phyloP scores from a whole-genome alignment of 2,113 vertebrate species.

The Thamnophis sirtalis region DNA sequence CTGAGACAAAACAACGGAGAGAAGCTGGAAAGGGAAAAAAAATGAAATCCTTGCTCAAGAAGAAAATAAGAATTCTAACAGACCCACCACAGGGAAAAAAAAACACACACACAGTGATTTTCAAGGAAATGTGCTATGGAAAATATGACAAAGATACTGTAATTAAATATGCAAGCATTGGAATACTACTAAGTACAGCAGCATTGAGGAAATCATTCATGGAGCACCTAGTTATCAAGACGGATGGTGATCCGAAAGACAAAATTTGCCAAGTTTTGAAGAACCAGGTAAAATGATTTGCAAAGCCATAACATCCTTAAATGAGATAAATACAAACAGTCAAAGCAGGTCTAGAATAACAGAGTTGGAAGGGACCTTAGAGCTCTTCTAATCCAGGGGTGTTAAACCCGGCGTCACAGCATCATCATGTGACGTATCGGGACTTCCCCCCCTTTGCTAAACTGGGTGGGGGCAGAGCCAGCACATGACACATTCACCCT shows the following conservation, averaged over 20 bases:
- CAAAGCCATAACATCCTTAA: background rate
- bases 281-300: background rate
- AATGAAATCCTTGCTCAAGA: background rate
- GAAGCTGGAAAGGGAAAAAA: background rate
- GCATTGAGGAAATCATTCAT: background rate
- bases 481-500: too few species aligned
- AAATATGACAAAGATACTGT: background rate
- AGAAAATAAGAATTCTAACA: background rate
- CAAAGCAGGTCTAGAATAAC: background rate
- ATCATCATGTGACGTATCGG: too few species aligned
- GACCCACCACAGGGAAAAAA: background rate
- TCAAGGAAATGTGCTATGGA: background rate
- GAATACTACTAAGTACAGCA: background rate
- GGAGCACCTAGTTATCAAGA: background rate
- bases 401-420: too few species aligned
- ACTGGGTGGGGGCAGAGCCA: too few species aligned
- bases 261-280: background rate
- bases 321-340: background rate
- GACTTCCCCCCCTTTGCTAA: too few species aligned
- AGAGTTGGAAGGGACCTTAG: background rate
- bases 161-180: background rate
- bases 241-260: background rate
- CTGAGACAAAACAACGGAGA: background rate
- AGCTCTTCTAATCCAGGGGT: background rate
- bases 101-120: background rate